Evolutionary conservation across 2,888 invertebrate species (phyloP), one percentile per base, ranked within the genome.

Genomic region (Pandemis heparana): DNA sequence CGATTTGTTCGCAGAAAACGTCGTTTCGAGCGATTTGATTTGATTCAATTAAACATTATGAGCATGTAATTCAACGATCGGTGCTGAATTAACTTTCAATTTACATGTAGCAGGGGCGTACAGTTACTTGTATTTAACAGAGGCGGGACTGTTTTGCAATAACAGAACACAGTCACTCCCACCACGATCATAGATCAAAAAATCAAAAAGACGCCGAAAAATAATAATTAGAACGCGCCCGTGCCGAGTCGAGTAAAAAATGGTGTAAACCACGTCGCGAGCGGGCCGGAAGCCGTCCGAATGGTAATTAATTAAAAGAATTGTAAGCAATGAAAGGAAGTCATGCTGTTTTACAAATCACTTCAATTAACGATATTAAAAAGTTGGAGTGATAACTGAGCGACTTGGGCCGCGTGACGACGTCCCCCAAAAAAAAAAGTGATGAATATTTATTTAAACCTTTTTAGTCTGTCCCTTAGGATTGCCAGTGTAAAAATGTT

Each of bases 321-420:
- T 92, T 89, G 93, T 93, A 91, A 91, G 94, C 93, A 92, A 91
- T 89, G 94, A 94, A 94, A 94, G 93, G 92, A 73, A 92, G 91
- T 92, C 94, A 88, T 90, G 94, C 94, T 94, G 94, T 93, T 94
- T 93, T 92, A 94, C 94, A 94, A 94, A 94, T 94, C 93, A 92
- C 92, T 93, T 92, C 94, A 94, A 94, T 94, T 94, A 94, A 92
- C 92, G 86, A 92, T 92, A 94, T 94, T 92, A 94, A 94, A 94
- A 94, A 93, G 90, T 89, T 87, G 82, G 86, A 86, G 89, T 89
- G 89, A 92, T 92, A 90, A 90, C 90, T 82, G 87, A 81, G 84
- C 77, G 80, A 74, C 80, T 80, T 81, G 84, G 82, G 79, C 86
- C 83, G 89, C 90, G 89, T 90, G 91, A 88, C 89, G 87, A 83